Conservation (phyloP, 2,797 vertebrate species). For the Antrozous pallidus region DNA sequence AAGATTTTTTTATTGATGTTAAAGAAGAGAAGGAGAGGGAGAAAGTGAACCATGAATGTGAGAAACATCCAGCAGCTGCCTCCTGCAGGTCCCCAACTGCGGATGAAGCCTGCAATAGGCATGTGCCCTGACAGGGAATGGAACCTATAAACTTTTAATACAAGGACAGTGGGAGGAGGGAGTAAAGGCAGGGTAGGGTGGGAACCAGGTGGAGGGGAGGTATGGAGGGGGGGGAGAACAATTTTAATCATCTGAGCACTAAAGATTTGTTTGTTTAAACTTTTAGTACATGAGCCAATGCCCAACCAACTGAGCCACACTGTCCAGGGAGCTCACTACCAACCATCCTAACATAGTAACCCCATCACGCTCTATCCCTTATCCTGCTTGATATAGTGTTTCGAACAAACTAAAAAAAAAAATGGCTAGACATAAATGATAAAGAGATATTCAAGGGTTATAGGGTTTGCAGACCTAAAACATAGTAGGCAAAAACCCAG, state of each 20-base stretch:
- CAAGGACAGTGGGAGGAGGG: no score
- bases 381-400: background rate
- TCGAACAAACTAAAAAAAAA: background rate
- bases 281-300: no score
- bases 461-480: background rate
- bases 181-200: no score
- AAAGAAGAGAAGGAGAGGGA: background rate
- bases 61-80: background rate
- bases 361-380: background rate
- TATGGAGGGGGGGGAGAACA: no score
- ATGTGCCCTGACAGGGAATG: background rate
- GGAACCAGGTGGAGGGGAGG: no score
- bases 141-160: background rate
- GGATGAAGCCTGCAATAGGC: background rate
- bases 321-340: no score
- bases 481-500: background rate
- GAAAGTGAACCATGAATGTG: background rate
- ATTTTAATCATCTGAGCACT: no score
- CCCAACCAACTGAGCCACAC: no score
- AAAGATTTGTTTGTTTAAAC: no score
- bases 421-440: background rate
- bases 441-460: background rate
- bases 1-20: background rate
- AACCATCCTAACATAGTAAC: background rate
- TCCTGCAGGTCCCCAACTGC: background rate